These are phyloP conservation scores for Clostera curtula DNA, from an alignment of 2,888 invertebrate genomes.

Conservation along the genomic window DNA sequence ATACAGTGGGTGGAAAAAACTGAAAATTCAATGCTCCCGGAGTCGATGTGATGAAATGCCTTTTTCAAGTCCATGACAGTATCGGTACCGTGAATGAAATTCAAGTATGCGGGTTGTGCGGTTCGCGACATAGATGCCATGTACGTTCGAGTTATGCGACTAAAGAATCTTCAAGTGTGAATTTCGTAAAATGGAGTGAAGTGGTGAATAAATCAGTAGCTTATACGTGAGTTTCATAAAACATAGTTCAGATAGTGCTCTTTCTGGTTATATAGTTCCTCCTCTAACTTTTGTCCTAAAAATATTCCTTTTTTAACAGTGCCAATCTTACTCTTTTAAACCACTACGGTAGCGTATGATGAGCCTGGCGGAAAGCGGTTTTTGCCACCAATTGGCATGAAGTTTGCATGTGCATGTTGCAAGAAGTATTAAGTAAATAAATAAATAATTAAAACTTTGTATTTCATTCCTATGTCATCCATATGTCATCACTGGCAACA, in stretches of 20 bases:
- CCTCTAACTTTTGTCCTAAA: no score
- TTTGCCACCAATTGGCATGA: no score
- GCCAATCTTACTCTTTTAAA: no score
- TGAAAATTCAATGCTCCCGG: slow-evolving; percentile 18
- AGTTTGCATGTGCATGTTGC: no score
- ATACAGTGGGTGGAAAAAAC: slow-evolving; percentile 10
- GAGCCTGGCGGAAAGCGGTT: background rate
- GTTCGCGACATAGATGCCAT: slow-evolving; percentile 33
- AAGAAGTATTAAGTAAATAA: background rate
- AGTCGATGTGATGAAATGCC: slow-evolving; percentile 27
- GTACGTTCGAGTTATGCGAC: slow-evolving; percentile 24
- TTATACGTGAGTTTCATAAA: no score
- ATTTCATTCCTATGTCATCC: no score
- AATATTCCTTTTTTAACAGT: no score
- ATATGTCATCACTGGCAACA: no score
- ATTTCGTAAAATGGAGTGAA: slow-evolving; percentile 10
- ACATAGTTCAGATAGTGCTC: no score
- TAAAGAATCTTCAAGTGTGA: slow-evolving; percentile 27
- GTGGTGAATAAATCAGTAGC: background rate
- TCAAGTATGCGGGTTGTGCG: slow-evolving; percentile 36
- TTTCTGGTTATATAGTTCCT: no score
- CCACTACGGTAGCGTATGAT: background rate
- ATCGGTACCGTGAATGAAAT: slow-evolving; percentile 48
- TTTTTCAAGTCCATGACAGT: slow-evolving; percentile 34
- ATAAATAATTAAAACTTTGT: background rate